These are phyloP conservation scores for Diadumene lineata DNA, from an alignment of 92 coral and sea anemone species.

Conservation along the genomic window DNA sequence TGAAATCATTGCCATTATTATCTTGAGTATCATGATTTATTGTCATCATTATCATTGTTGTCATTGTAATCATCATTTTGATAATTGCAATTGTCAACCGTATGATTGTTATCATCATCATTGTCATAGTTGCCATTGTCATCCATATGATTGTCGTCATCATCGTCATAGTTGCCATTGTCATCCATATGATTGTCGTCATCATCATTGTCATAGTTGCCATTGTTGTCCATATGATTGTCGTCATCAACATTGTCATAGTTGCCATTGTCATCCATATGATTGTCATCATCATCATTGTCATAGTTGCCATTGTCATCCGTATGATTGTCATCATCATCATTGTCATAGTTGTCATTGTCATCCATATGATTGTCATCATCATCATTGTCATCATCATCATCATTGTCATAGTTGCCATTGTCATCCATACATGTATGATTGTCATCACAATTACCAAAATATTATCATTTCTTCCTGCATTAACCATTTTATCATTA, in stretches of 20 bases:
- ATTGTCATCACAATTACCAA: too few species aligned
- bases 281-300: not conserved
- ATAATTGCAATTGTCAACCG: not conserved
- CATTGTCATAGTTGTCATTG: not conserved
- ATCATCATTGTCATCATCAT: constrained; percentile 1
- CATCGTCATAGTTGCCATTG: not conserved
- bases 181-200: not conserved
- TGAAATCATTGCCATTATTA: not conserved
- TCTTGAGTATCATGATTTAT: too few species aligned
- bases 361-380: not conserved
- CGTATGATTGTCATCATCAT: not conserved
- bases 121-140: not conserved
- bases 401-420: not conserved
- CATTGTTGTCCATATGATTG: not conserved
- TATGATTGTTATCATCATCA: not conserved
- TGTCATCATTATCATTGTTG: not conserved
- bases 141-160: not conserved
- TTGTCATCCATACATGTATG: not conserved
- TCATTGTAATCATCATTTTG: not conserved
- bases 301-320: not conserved
- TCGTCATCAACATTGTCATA: not conserved
- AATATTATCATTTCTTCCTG: too few species aligned
- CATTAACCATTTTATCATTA: too few species aligned
- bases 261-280: not conserved
- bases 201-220: not conserved